Evolutionary conservation across 2,113 vertebrate species (phyloP).

Genomic region (Pholis gunnellus): DNA sequence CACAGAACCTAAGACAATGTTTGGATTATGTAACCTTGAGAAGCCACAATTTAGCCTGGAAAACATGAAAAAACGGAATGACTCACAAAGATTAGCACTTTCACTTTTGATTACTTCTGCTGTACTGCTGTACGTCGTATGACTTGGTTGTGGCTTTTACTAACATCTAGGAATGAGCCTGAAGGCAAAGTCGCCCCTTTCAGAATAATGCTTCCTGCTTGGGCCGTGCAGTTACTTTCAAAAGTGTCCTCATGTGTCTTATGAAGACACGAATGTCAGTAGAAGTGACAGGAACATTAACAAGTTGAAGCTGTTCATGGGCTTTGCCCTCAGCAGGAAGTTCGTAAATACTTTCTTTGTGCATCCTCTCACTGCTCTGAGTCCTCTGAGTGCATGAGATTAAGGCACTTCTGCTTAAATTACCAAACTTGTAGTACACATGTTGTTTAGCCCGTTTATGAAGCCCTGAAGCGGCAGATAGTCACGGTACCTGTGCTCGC

Average conservation of each 20-base stretch:
- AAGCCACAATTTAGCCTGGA: constrained; percentile 4
- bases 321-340: constrained; percentile 26
- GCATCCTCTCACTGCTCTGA: constrained; percentile 11
- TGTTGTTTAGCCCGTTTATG: constrained; percentile 53
- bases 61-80: constrained; percentile 22
- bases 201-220: not conserved
- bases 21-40: constrained; percentile 11
- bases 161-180: constrained; percentile 17
- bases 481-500: constrained; percentile 33
- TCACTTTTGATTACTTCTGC: constrained; percentile 34
- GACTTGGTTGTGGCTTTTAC: constrained; percentile 11
- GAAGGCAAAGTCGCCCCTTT: constrained; percentile 12
- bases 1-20: constrained; percentile 2
- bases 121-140: not conserved
- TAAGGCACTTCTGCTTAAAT: constrained; percentile 48
- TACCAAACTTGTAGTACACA: constrained; percentile 36
- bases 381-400: constrained; percentile 42
- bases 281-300: not conserved
- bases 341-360: constrained; percentile 24
- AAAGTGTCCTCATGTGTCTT: not conserved
- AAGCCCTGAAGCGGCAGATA: constrained; percentile 39
- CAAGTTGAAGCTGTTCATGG: constrained; percentile 18
- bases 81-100: constrained; percentile 30
- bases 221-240: not conserved
- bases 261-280: not conserved